Conservation (phyloP, 2,888 invertebrate genomes). For the Nyleta sp. region DNA sequence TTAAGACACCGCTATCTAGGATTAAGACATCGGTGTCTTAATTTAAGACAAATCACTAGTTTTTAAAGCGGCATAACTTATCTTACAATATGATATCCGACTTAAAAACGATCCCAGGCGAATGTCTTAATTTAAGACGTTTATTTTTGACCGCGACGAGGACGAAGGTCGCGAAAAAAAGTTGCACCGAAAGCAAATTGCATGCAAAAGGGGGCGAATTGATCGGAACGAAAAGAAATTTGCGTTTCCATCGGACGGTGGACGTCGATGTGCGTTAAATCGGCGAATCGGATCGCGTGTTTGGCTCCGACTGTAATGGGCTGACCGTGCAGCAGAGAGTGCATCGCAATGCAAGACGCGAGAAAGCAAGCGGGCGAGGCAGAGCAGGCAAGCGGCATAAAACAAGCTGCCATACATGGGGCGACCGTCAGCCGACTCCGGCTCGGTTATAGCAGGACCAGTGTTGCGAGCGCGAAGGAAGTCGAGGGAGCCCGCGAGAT, state of each 20-base stretch:
- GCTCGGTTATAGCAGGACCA: constrained; percentile 78
- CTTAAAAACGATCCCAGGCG: too few relatives aligned
- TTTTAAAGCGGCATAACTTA: too few relatives aligned
- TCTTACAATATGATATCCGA: too few relatives aligned
- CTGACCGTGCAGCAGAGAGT: constrained; percentile 63
- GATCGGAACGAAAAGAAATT: constrained; percentile 33
- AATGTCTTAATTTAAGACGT: too few relatives aligned
- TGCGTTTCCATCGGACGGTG: constrained; percentile 37
- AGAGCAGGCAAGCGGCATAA: constrained; percentile 78
- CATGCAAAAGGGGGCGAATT: too few relatives aligned
- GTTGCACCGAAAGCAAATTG: too few relatives aligned
- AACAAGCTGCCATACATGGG: constrained; percentile 82
- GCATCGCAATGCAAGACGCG: constrained; percentile 64
- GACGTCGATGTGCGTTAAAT: constrained; percentile 62
- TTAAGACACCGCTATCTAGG: too few relatives aligned
- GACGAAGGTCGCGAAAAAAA: too few relatives aligned
- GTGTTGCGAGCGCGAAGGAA: constrained; percentile 65
- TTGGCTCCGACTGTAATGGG: constrained; percentile 66
- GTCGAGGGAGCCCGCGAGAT: constrained; percentile 56
- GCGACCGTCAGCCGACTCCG: constrained; percentile 80
- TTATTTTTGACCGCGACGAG: too few relatives aligned
- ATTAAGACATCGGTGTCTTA: too few relatives aligned
- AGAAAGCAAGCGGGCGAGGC: constrained; percentile 69
- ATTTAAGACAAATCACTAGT: too few relatives aligned
- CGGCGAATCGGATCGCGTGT: constrained; percentile 69